A percentile compares a stretch with the other conserved stretches of the same genome.
Evolutionary conservation across 2,888 invertebrate species (phyloP).

Genomic region (Byasa hedistus): DNA sequence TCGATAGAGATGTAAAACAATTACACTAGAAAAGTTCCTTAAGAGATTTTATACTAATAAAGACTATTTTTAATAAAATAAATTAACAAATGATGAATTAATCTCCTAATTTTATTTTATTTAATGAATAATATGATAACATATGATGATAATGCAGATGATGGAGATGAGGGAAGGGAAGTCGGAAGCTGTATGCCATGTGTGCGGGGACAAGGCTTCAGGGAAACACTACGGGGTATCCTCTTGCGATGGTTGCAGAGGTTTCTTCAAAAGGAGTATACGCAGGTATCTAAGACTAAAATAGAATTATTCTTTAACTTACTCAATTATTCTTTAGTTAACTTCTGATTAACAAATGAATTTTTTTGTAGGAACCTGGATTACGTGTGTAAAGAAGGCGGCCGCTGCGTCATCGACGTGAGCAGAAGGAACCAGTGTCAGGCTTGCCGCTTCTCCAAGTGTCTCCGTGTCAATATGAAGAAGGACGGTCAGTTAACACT

Average conservation of each 20-base stretch:
- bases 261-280: constrained; percentile 96
- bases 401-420: constrained; percentile 93
- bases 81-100: no score
- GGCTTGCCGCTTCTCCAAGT: constrained; percentile 94
- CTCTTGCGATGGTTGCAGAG: constrained; percentile 91
- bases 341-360: no score
- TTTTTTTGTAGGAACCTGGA: constrained; percentile 85
- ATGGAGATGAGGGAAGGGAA: constrained; percentile 63
- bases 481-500: constrained; percentile 86
- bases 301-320: no score
- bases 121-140: no score
- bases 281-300: constrained; percentile 79
- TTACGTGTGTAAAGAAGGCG: constrained; percentile 95
- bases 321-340: no score
- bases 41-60: no score
- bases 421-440: constrained; percentile 96
- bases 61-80: no score
- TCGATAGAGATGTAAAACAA: no score
- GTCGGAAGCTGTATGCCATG: constrained; percentile 86
- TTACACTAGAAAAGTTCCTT: no score
- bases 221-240: constrained; percentile 96
- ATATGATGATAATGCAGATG: constrained; percentile 6
- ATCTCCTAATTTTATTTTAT: no score
- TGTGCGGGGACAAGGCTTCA: constrained; percentile 89
- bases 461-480: constrained; percentile 95